Base-by-base conservation (phyloP, 2,888 invertebrate genomes). In the Baronia brevicornis region DNA sequence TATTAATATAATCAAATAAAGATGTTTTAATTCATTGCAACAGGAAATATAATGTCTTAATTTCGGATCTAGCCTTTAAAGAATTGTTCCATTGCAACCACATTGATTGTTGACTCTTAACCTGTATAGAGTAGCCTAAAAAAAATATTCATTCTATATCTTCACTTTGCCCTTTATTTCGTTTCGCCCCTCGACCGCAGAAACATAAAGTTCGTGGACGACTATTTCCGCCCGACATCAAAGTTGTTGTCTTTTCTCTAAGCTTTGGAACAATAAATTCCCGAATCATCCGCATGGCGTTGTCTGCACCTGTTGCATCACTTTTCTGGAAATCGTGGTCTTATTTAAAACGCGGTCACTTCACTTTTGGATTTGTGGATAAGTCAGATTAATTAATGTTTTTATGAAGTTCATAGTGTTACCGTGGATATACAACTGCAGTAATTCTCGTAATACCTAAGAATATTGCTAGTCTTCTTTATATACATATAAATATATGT, bases 241-340 rank as follows among this genome's bases (percentile, higher is more conserved):
- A 55, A 55, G 55, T 33, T 44, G 42, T 44, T 46, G 39, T 44
- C 33, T 45, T 46, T 38, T 20, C 41, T 30, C 33, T 30, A 36
- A 38, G 33, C 38, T 18, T 37, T 20, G 31, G 28, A 48, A 46
- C 52, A 49, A 51, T 51, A 56, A 54, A 49, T 45, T 26, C 28
- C 30, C 20, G 13, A 25, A 19, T 11, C 27, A 25, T 24, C 30
- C n/a, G 10, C 38, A 33, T 29, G 38, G 36, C 17, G 43, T 30
- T 46, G 56, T 30, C 38, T 29, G 44, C 73, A 73, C 69, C 73
- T 71, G 73, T 48, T 54, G 17, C 13, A 20, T 23, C 39, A 33
- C 33, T 43, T 43, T 71, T 72, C 68, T 48, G 15, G 34, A 70
- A 69, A 68, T 33, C 27, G 13, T 25, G 13, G 5, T 18, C 14